A percentile compares a stretch with the other conserved stretches of the same genome.
These are phyloP conservation scores for Melinopterus prodromus DNA, from an alignment of 2,888 invertebrate species.

Conservation along the genomic window DNA sequence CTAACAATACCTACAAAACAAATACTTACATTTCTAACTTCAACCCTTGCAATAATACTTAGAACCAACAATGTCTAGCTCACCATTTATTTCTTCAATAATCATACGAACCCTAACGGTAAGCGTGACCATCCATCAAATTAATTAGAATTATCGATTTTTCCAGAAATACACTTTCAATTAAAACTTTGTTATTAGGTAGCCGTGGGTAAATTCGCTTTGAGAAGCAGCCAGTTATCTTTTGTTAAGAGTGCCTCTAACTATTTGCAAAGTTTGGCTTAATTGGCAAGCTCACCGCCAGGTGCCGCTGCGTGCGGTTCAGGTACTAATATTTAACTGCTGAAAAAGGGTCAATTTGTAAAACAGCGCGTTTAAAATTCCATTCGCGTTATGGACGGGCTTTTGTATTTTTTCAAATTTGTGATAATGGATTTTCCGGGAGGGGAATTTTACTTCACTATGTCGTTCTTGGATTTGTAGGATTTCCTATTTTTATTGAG, in stretches of 20 bases:
- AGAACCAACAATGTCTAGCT: too few species aligned
- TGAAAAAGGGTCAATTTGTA: background rate
- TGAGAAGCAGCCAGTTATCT: background rate
- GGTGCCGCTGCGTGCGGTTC: background rate
- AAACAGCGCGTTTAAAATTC: background rate
- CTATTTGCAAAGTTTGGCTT: constrained; percentile 15
- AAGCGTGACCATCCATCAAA: background rate
- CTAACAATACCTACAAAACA: background rate
- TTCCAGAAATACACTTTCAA: constrained; percentile 6
- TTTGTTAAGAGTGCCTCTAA: constrained; percentile 14
- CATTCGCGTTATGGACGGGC: background rate
- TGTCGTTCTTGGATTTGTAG: background rate
- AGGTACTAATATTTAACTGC: background rate
- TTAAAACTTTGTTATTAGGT: constrained; percentile 23
- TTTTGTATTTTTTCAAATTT: background rate
- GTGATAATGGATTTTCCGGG: background rate
- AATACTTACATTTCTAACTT: background rate
- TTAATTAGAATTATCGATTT: constrained; percentile 20
- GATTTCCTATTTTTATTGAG: background rate
- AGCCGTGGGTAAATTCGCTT: background rate
- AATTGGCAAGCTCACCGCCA: background rate
- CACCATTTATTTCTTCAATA: too few species aligned
- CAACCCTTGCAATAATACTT: too few species aligned
- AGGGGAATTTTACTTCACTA: background rate
- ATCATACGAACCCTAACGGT: background rate